phyloP scores from a whole-genome alignment of 2,888 invertebrate species.

The Xestia c-nigrum region DNA sequence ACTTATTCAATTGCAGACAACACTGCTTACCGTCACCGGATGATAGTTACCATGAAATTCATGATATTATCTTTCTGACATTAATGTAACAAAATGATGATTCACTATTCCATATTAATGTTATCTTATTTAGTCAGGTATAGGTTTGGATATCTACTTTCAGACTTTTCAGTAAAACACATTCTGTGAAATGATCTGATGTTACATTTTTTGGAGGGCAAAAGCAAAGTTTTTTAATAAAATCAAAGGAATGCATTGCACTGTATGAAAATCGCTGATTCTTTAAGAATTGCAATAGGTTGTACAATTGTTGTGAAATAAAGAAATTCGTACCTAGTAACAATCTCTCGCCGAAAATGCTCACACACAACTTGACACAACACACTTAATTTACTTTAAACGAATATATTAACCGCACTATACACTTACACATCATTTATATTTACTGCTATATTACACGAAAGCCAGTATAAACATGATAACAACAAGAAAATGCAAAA shows the following conservation, averaged over 20 bases:
- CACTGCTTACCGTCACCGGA: neutral
- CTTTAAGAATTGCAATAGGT: slow-evolving; percentile 1
- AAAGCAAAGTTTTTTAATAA: neutral
- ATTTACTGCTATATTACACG: slow-evolving; percentile 7
- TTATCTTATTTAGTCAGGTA: too few species aligned
- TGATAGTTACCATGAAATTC: neutral
- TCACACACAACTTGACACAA: slow-evolving; percentile 12
- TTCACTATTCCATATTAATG: too few species aligned
- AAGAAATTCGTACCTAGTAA: slow-evolving; percentile 27
- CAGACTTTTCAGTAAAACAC: neutral
- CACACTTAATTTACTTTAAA: slow-evolving; percentile 21
- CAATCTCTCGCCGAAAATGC: neutral
- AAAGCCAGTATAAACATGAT: neutral
- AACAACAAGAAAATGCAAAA: slow-evolving; percentile 11
- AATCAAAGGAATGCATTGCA: neutral
- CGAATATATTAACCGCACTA: slow-evolving; percentile 24
- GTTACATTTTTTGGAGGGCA: slow-evolving; percentile 25
- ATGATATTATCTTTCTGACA: neutral
- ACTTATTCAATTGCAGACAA: neutral
- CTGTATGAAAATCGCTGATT: neutral
- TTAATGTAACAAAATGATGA: too few species aligned
- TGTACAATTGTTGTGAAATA: slow-evolving; percentile 8
- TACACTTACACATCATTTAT: neutral
- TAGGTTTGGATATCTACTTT: neutral
- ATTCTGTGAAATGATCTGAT: too few species aligned